These are phyloP conservation scores for Aleadryas rufinucha DNA, from an alignment of 2,113 vertebrate genomes.

Conservation along the genomic window DNA sequence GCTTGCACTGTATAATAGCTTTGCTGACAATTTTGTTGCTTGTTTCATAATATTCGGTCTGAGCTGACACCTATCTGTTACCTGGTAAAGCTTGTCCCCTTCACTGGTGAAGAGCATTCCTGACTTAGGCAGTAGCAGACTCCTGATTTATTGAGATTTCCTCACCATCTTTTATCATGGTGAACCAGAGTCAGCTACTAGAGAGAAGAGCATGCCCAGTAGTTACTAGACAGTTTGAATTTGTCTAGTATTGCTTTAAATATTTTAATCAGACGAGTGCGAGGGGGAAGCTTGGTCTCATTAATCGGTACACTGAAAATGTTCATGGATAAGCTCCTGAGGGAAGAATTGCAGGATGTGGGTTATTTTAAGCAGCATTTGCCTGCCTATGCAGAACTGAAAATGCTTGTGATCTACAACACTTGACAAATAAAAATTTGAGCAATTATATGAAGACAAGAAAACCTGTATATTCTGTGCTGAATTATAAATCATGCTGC, in stretches of 20 bases:
- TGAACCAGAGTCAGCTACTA: not conserved
- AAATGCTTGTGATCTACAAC: conserved; percentile 15
- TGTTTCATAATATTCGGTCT: not conserved
- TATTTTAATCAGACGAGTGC: not conserved
- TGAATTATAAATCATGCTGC: not conserved
- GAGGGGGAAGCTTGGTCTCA: conserved; percentile 11
- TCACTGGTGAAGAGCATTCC: not conserved
- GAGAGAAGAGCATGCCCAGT: not conserved
- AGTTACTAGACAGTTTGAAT: not conserved
- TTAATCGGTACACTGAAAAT: not conserved
- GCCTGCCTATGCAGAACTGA: not conserved
- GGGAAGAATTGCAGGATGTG: not conserved
- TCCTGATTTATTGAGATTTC: not conserved
- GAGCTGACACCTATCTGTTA: not conserved
- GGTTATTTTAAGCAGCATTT: conserved; percentile 21
- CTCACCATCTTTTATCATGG: not conserved
- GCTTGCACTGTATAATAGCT: not conserved
- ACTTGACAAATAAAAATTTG: conserved; percentile 51
- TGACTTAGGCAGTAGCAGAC: not conserved
- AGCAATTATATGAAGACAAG: not conserved
- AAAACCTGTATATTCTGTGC: not conserved
- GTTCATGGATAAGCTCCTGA: conserved; percentile 3
- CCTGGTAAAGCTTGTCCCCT: not conserved
- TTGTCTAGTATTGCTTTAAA: conserved; percentile 31
- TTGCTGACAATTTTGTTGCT: not conserved